Base-by-base conservation (phyloP, 2,113 vertebrate species). In the Mormyrus iriodes region DNA sequence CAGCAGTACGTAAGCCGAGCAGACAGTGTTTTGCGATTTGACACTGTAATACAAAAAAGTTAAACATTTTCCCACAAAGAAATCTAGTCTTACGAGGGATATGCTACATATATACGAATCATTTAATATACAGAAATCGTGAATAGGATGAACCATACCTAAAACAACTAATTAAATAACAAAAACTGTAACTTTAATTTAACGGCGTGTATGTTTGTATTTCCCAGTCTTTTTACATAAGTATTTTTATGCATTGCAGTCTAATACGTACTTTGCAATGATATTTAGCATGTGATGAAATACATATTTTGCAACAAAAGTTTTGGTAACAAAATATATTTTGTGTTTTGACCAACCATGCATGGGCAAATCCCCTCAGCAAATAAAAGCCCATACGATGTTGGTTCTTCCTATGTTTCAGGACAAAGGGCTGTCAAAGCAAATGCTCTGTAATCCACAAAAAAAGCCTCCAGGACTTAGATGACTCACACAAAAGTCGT, bases 361-460 rank as follows among this genome's bases (percentile, higher is more conserved):
- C 42, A 84, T n/a, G 82, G 61, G 27, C 42, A 83, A n/a, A 39
- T 12, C 31, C 31, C 10, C 48, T 83, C n/a, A 52, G 1, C 5
- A 53, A 73, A 55, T 27, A 3, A 82, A 44, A 46, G 49, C 35
- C 69, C 83, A 35, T 61, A 89, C 85, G 31, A 21, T 21, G 19
- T 87, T 82, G 51, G 21, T 86, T 55, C 49, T 86, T 85, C 49
- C 19, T 51, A 48, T 21, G 42, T 46, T 53, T 83, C 42, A 49
- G 51, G 53, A 89, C 53, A 85, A 49, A 85, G 58, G 79, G 7
- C 88, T 65, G 88, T 89, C 53, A 61, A 85, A 85, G 46, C 48
- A 87, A 90, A 87, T 87, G 65, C 19, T 35, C 24, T 55, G 7
- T 90, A 90, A 87, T 82, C 65, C 83, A 31, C 85, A n/a, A 65